Base-by-base conservation (phyloP, 2,797 vertebrate species). In the Linurgus olivaceus region DNA sequence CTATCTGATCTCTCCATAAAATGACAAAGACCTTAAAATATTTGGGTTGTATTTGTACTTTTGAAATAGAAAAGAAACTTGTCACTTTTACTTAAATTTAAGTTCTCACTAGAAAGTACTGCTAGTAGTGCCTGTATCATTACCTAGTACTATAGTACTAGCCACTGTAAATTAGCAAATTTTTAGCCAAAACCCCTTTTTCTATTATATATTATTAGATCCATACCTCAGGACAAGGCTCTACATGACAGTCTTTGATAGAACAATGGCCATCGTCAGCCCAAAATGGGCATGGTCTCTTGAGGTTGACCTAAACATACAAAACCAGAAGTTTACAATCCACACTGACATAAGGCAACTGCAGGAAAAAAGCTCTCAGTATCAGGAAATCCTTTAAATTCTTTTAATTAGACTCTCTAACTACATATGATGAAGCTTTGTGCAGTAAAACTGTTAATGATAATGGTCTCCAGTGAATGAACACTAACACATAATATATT, bases 211-310 rank as follows among this genome's bases (percentile, higher is more conserved):
- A 72, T 81, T 67, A 85, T 76, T 94, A 63, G 29, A 92, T 65
- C 66, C 98, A 97, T 98, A 99, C 99, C 99, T 99, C 99, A 61
- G 99, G 99, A 92, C 99, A 99, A 52, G 99, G 98, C 88, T 99
- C 99, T 96, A 99, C 99, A 13, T 99, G 99, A 92, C 99, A 99
- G 87, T 99, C 99, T 97, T 98, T 99, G 96, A 99, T 99, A 95
- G 99, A 98, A 91, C 99, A 99, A 31, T 99, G 99, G 82, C 98
- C 98, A 71, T 99, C 99, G 11, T 99, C 99, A 6, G 98, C 97
- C 99, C 99, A 99, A 97, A 99, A 99, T 1, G 99, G 99, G 96
- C 99, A 99, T 0, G 99, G 99, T 28, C 99, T 97, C 97, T 99
- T 99, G 95, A 99, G 94, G 97, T 99, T 99, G 85, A 99, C 99